Percentiles rank a stretch among this genome's conserved stretches.
Evolutionary conservation across 2,888 invertebrate species (phyloP).

Genomic region (Rhagium mordax): DNA sequence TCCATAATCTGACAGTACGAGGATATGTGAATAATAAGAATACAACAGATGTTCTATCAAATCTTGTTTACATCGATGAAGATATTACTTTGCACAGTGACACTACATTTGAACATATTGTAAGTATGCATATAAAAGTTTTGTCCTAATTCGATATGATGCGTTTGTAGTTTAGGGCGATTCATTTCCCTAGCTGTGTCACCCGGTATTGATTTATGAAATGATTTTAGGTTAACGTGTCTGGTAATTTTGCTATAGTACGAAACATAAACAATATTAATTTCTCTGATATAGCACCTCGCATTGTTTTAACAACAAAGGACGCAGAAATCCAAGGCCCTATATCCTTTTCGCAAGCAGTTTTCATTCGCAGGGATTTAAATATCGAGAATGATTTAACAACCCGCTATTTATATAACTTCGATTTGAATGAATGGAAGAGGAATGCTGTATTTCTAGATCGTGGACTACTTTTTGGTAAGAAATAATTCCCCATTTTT

Average conservation of each 20-base stretch:
- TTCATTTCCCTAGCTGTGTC: background rate
- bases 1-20: slow-evolving; percentile 59
- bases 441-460: slow-evolving; percentile 69
- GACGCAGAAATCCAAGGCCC: slow-evolving; percentile 62
- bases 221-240: slow-evolving; percentile 59
- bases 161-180: too few species aligned
- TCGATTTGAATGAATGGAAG: slow-evolving; percentile 68
- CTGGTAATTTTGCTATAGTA: slow-evolving; percentile 59
- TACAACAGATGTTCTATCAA: slow-evolving; percentile 56
- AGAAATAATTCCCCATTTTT: slow-evolving; percentile 22
- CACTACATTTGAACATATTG: slow-evolving; percentile 58
- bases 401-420: slow-evolving; percentile 65
- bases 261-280: slow-evolving; percentile 63
- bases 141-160: too few species aligned
- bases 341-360: slow-evolving; percentile 65
- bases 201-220: background rate
- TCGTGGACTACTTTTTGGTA: slow-evolving; percentile 62
- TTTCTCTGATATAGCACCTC: slow-evolving; percentile 63
- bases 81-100: slow-evolving; percentile 53
- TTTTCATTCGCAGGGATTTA: slow-evolving; percentile 55
- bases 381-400: slow-evolving; percentile 60
- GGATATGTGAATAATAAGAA: slow-evolving; percentile 59
- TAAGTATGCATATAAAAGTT: slow-evolving; percentile 44
- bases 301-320: slow-evolving; percentile 67
- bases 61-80: slow-evolving; percentile 58